Evolutionary conservation across 2,113 vertebrate species (phyloP).

Genomic region (Anarrhichthys ocellatus): DNA sequence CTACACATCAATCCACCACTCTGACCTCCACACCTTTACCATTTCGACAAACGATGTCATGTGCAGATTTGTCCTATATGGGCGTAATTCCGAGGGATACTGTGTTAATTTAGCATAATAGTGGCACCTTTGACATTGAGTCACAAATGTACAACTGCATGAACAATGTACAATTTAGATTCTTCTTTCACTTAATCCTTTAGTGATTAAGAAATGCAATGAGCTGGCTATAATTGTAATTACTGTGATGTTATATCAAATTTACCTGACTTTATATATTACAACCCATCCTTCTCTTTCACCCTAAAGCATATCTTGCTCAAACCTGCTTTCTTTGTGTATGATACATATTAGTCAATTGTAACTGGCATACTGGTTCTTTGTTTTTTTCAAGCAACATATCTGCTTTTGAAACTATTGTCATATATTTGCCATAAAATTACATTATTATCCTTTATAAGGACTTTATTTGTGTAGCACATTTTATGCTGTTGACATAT

Average conservation of each 20-base stretch:
- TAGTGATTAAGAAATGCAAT: not conserved
- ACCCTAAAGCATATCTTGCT: not conserved
- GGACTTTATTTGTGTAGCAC: not conserved
- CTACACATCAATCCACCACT: not conserved
- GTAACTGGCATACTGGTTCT: not conserved
- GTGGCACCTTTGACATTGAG: not conserved
- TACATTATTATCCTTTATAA: slow-evolving; percentile 6
- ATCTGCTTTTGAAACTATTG: not conserved
- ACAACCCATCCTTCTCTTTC: not conserved
- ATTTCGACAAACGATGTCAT: not conserved
- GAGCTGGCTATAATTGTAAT: not conserved
- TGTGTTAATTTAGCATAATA: not conserved
- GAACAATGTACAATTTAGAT: not conserved
- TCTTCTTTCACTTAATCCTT: not conserved
- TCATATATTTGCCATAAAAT: not conserved
- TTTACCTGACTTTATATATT: not conserved
- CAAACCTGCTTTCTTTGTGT: not conserved
- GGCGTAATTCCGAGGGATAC: not conserved
- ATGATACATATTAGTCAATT: not conserved
- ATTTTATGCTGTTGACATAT: not conserved
- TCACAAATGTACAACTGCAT: not conserved
- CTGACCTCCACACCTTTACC: not conserved
- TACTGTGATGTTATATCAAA: not conserved
- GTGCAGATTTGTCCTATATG: not conserved
- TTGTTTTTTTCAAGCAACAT: not conserved